Base-by-base conservation (phyloP, 2,113 vertebrate genomes). In the Plecotus auritus region DNA sequence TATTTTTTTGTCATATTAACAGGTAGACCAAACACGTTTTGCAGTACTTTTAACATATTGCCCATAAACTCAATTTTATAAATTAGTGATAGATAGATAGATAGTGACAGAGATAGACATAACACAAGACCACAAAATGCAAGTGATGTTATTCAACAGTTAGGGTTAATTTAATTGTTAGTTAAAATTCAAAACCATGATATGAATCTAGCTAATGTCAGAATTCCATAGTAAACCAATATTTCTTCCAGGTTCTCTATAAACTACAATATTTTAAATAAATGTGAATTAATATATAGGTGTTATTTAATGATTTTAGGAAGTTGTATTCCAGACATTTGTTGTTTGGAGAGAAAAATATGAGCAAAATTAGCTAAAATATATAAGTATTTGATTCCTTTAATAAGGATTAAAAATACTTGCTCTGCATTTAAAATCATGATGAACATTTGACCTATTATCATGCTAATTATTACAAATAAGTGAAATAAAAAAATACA, bases 1-100 rank as follows among this genome's bases (percentile, higher is more conserved):
- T 95, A 40, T 74, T 35, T 67, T 32, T 84, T 64, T 67, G 28
- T 85, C 49, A 9, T n/a, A 85, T 70, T 83, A 95, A 90, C 96
- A 97, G 73, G 2, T 49, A 89, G 91, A 78, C 1, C 3, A 28
- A 22, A 51, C 8, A 73, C 1, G 1, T 67, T 84, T 64, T 72
- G 16, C 18, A 80, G 5, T 11, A 70, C 80, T 70, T 69, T 88
- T 69, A 49, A 94, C 85, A 61, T 74, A 77, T 40, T 76, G 40
- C 10, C 13, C 22, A 59, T 28, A 37, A n/a, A 76, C 32, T 72
- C 30, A 66, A 28, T 94, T 93, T 83, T 88, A 51, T 94, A 18
- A 76, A 69, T 64, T 92, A 91, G 1, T 61, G 20, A 30, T 30
- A 85, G 2, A 74, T 30, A 85, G 2, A 74, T 74, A 85, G 2